These are phyloP conservation scores for Todiramphus chloris DNA, from an alignment of 2,113 vertebrate genomes.

Conservation along the genomic window DNA sequence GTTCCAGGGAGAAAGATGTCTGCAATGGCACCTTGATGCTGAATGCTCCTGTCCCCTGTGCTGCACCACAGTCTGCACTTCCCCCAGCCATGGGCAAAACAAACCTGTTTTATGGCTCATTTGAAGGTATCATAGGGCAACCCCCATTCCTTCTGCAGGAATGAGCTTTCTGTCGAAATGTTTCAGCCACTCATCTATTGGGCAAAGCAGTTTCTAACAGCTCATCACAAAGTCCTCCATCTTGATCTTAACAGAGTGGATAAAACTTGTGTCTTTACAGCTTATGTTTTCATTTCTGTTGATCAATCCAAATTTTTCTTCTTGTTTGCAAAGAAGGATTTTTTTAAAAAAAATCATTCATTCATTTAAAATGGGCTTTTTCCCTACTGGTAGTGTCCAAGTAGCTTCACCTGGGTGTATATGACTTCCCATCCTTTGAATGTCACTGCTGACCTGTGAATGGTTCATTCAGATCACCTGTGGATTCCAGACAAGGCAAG, in stretches of 20 bases:
- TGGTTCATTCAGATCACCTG: not conserved
- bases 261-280: not conserved
- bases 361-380: not conserved
- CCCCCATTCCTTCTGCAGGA: not conserved
- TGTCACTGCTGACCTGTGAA: not conserved
- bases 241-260: not conserved
- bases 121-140: not conserved
- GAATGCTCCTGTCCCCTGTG: not conserved
- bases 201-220: not conserved
- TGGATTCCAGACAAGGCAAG: not conserved
- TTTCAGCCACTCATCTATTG: not conserved
- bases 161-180: not conserved
- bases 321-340: not conserved
- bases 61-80: rapidly evolving
- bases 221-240: not conserved
- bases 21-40: rapidly evolving
- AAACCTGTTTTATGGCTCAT: not conserved
- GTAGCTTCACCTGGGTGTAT: not conserved
- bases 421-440: not conserved
- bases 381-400: not conserved
- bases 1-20: not conserved
- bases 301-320: not conserved
- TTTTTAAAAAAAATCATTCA: too few relatives aligned
- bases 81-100: not conserved
- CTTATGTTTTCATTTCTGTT: not conserved